Evolutionary conservation across 1,140 invertebrate species (phyloP), one percentile per base, ranked within the genome.

Genomic region (Ladona fulva): DNA sequence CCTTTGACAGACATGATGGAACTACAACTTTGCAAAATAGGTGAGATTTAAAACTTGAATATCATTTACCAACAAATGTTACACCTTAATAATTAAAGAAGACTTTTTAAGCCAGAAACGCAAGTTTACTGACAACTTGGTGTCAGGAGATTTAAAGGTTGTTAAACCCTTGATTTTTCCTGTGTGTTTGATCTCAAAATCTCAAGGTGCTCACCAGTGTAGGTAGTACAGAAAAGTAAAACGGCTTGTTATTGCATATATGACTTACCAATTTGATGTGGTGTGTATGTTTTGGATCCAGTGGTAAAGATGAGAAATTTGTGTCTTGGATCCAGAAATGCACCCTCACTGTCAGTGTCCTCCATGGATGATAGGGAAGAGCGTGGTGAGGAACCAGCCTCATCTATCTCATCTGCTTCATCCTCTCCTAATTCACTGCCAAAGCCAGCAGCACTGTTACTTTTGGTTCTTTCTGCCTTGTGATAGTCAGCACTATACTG

Each of bases 221-320:
- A 37, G 1, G 8, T 37, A 37, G 1, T 74, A 22, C 11, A 3
- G 11, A 1, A 74, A 74, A 22, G n/a, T 5, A 11, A 74, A 5
- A 74, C 11, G n/a, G n/a, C 24, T n/a, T 74, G 7, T 5, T 5
- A 74, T 74, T n/a, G n/a, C 24, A 24, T 25, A 42, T 59, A 77
- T 16, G 74, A 78, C 77, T 80, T 81, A 87, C 90, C 93, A 80
- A 96, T 93, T 86, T 95, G 92, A 88, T 96, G 94, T 0, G 94
- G 94, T 1, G 92, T 94, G 81, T 93, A 96, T 0, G 94, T 95
- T 84, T 93, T 91, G 12, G 91, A 92, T 0, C 94, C 94, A 76
- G 92, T 94, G 10, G 94, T 95, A 83, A 95, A 96, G 80, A 96
- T 95, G 19, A 96, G 87, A 83, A 92, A 92, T 83, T 94, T 95